Conservation (phyloP, 1,140 invertebrate genomes). For the Temnothorax longispinosus region DNA sequence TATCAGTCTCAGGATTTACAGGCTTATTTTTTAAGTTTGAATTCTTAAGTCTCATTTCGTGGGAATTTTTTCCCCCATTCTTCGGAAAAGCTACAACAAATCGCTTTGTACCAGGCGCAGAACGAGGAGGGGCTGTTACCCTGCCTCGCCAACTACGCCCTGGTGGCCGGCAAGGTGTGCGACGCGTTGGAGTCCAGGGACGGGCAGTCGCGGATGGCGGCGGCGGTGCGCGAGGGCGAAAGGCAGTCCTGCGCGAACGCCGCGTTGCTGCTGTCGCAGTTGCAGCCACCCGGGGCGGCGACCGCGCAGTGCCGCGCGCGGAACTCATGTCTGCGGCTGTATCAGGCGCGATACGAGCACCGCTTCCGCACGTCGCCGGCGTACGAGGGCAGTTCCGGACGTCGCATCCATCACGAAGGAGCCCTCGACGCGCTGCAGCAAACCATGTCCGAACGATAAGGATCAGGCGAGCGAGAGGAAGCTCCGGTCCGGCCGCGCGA, state of each 20-base stretch:
- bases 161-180: conserved; percentile 70
- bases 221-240: not conserved
- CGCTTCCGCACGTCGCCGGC: conserved; percentile 42
- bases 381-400: conserved; percentile 8
- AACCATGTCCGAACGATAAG: conserved; percentile 58
- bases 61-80: not conserved
- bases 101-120: conserved; percentile 23
- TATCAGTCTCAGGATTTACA: not conserved
- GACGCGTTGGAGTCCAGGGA: conserved; percentile 42
- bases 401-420: conserved; percentile 15
- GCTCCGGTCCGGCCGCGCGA: not conserved
- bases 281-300: conserved; percentile 44
- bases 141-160: conserved; percentile 69
- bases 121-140: conserved; percentile 53
- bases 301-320: conserved; percentile 64
- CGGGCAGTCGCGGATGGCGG: not conserved
- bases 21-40: not conserved
- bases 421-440: conserved; percentile 43
- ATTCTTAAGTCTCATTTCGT: not conserved
- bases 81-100: not conserved
- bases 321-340: conserved; percentile 69
- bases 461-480: not conserved
- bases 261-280: conserved; percentile 65
- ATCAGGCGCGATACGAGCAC: conserved; percentile 65
- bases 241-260: conserved; percentile 57